phyloP scores from a whole-genome alignment of 2,113 vertebrate genomes.

The Ranitomeya variabilis region DNA sequence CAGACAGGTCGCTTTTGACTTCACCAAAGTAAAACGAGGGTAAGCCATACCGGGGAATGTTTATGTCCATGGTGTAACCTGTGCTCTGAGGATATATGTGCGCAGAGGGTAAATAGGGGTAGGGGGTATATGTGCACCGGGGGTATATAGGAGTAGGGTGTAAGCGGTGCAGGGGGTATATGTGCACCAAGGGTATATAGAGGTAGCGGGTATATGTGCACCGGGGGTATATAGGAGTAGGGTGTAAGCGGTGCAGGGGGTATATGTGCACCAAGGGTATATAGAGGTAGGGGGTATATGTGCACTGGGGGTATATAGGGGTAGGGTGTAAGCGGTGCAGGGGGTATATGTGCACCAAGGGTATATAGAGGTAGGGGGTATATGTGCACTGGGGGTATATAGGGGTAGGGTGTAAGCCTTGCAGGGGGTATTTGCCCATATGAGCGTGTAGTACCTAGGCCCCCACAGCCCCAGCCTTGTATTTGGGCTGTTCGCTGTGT shows the following conservation, averaged over 20 bases:
- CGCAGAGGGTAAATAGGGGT: too few species aligned
- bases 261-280: neutral
- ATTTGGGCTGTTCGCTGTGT: neutral
- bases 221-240: too few species aligned
- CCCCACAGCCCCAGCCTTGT: too few species aligned
- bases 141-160: neutral
- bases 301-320: too few species aligned
- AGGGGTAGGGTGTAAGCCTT: too few species aligned
- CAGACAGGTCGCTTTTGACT: constrained; percentile 98
- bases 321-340: neutral
- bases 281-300: neutral
- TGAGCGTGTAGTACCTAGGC: too few species aligned
- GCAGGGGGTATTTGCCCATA: too few species aligned
- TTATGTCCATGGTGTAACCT: too few species aligned
- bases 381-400: neutral
- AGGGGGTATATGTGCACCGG: too few species aligned
- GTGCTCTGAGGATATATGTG: neutral
- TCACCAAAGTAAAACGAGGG: constrained; percentile 99
- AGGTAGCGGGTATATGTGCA: too few species aligned
- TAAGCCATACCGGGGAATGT: constrained; percentile 68
- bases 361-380: neutral
- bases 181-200: neutral
- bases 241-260: neutral
- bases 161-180: neutral
- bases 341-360: neutral